A percentile compares a stretch with the other conserved stretches of the same genome.
Conservation (phyloP, 2,888 invertebrate genomes). For the Xanthia togata region DNA sequence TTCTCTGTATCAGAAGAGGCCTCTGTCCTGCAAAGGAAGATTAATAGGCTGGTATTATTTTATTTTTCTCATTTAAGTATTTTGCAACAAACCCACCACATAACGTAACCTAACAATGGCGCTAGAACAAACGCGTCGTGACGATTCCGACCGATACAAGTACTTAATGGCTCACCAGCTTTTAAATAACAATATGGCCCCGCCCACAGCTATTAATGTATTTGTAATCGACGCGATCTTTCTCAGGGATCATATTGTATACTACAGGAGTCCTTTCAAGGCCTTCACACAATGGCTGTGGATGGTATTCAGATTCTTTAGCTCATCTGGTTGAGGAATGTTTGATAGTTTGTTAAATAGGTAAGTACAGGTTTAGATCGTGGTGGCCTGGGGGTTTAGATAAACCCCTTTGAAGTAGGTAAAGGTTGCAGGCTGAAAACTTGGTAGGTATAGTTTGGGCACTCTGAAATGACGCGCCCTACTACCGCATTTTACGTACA, state of each 20-base stretch:
- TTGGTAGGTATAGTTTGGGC: too few relatives aligned
- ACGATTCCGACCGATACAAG: constrained; percentile 78
- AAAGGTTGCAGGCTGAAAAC: background rate
- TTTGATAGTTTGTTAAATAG: constrained; percentile 31
- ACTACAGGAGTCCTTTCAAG: constrained; percentile 78
- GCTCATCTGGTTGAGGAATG: constrained; percentile 36
- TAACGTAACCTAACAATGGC: constrained; percentile 59
- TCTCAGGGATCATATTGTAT: constrained; percentile 82
- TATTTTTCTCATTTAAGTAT: too few relatives aligned
- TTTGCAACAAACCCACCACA: background rate
- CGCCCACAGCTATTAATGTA: constrained; percentile 82
- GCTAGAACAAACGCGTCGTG: constrained; percentile 72
- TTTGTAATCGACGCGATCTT: constrained; percentile 81
- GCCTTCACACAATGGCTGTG: constrained; percentile 65
- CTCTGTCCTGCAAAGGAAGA: too few relatives aligned
- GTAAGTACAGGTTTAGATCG: constrained; percentile 25
- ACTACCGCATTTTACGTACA: too few relatives aligned
- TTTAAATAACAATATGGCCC: constrained; percentile 86
- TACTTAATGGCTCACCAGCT: constrained; percentile 82
- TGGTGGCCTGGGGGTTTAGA: constrained; percentile 23
- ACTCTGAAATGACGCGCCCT: too few relatives aligned
- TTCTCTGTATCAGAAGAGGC: too few relatives aligned
- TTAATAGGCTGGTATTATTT: too few relatives aligned
- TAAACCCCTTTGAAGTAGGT: constrained; percentile 7
- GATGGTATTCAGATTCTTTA: constrained; percentile 56